Percentiles rank a stretch among this genome's conserved stretches.
These are phyloP conservation scores for Oasisia sp. DNA, from an alignment of 2,888 invertebrate genomes.

Conservation along the genomic window DNA sequence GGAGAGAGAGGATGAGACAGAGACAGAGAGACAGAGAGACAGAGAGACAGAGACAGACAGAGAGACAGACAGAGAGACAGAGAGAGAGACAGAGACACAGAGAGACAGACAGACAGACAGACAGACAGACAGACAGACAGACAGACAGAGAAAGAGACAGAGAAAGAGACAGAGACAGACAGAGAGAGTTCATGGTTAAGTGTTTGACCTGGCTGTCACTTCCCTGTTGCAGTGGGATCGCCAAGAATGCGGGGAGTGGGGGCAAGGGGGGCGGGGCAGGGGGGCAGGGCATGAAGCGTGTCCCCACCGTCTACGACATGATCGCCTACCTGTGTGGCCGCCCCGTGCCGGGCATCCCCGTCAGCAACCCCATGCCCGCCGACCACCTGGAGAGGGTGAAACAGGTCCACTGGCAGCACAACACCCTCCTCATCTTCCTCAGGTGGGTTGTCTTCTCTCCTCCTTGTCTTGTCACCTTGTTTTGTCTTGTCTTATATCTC, in stretches of 20 bases:
- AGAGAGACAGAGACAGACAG: too few relatives aligned
- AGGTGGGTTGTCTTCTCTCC: conserved; percentile 47
- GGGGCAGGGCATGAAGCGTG: conserved; percentile 47
- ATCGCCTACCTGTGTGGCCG: conserved; percentile 59
- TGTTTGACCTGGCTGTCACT: neutral
- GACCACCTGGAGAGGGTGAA: conserved; percentile 62
- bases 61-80: too few relatives aligned
- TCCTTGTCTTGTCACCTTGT: too few relatives aligned
- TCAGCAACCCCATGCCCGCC: conserved; percentile 58
- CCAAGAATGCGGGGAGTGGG: conserved; percentile 40
- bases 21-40: too few relatives aligned
- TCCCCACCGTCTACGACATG: conserved; percentile 66
- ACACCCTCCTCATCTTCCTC: conserved; percentile 64
- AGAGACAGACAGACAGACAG: too few relatives aligned
- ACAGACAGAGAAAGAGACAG: too few relatives aligned
- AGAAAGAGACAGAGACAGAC: too few relatives aligned
- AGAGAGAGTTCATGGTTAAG: too few relatives aligned
- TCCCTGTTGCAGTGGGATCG: conserved; percentile 41
- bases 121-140: too few relatives aligned
- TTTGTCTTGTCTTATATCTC: too few relatives aligned
- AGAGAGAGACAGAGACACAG: too few relatives aligned
- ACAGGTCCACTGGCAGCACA: conserved; percentile 65
- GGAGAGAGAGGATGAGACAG: too few relatives aligned
- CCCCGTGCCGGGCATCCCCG: conserved; percentile 61
- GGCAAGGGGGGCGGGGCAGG: conserved; percentile 42